These are phyloP conservation scores for Cosmorhoe ocellata DNA, from an alignment of 2,888 invertebrate species.

Conservation along the genomic window DNA sequence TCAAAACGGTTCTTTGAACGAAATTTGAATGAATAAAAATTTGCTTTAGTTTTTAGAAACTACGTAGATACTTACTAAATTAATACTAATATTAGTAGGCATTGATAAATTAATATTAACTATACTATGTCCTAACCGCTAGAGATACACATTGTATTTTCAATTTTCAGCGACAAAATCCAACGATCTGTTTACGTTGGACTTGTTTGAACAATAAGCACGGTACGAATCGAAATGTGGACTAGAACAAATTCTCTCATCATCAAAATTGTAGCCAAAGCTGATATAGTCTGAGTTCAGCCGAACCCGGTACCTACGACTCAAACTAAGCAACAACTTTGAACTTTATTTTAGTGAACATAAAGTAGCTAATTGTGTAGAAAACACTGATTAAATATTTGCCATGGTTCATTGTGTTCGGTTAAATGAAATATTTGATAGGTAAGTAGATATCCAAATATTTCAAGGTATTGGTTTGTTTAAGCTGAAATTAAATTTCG, in stretches of 20 bases:
- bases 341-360: constrained; percentile 8
- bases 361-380: constrained; percentile 5
- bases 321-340: constrained; percentile 11
- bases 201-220: constrained; percentile 19
- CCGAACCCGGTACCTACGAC: not conserved
- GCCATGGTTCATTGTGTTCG: constrained; percentile 22
- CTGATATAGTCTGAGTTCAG: constrained; percentile 8
- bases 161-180: constrained; percentile 20
- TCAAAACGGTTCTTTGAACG: no score
- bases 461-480: constrained; percentile 20
- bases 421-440: constrained; percentile 26
- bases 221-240: constrained; percentile 10
- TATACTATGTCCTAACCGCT: no score
- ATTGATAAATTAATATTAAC: no score
- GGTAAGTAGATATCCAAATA: constrained; percentile 26
- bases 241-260: constrained; percentile 23
- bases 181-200: constrained; percentile 19
- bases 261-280: constrained; percentile 32
- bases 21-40: no score
- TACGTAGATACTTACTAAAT: no score
- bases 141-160: no score
- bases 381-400: constrained; percentile 22
- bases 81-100: no score
- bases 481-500: constrained; percentile 12
- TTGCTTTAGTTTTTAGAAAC: no score